Evolutionary conservation across 2,888 invertebrate species (phyloP).

Genomic region (Acleris literana): DNA sequence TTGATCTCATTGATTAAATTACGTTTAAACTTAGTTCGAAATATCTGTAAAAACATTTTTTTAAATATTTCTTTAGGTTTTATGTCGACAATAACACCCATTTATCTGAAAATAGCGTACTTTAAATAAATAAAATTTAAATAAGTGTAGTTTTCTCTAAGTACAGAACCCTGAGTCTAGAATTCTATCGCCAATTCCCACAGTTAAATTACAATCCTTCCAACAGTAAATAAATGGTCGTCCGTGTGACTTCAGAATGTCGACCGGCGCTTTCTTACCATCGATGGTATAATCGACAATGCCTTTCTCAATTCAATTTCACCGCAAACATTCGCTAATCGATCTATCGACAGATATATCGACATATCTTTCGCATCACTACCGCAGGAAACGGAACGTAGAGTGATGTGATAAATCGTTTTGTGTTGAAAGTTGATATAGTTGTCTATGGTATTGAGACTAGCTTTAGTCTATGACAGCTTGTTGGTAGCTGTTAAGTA

Average conservation of each 20-base stretch:
- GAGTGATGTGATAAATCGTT: conserved; percentile 36
- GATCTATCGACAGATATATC: conserved; percentile 27
- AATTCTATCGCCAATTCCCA: conserved; percentile 12
- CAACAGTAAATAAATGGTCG: conserved; percentile 41
- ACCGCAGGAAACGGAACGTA: conserved; percentile 31
- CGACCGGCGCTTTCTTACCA: conserved; percentile 56
- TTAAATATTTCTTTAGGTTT: too few relatives aligned
- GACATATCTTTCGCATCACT: conserved; percentile 28
- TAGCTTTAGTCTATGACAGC: background rate
- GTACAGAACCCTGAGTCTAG: conserved; percentile 8
- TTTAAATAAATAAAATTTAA: background rate
- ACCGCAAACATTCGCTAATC: conserved; percentile 52
- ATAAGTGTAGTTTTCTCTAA: background rate
- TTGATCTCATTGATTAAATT: too few relatives aligned
- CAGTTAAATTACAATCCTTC: conserved; percentile 17
- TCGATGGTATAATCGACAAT: conserved; percentile 42
- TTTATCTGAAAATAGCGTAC: too few relatives aligned
- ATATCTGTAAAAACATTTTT: too few relatives aligned
- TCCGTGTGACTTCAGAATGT: conserved; percentile 49
- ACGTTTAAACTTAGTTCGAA: too few relatives aligned
- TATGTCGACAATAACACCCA: too few relatives aligned
- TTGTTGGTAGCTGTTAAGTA: too few relatives aligned
- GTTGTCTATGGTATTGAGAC: conserved; percentile 4
- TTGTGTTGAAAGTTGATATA: conserved; percentile 29
- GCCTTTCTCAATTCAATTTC: conserved; percentile 60